phyloP scores from a whole-genome alignment of 2,888 invertebrate genomes.

The Drosophila prolongata region DNA sequence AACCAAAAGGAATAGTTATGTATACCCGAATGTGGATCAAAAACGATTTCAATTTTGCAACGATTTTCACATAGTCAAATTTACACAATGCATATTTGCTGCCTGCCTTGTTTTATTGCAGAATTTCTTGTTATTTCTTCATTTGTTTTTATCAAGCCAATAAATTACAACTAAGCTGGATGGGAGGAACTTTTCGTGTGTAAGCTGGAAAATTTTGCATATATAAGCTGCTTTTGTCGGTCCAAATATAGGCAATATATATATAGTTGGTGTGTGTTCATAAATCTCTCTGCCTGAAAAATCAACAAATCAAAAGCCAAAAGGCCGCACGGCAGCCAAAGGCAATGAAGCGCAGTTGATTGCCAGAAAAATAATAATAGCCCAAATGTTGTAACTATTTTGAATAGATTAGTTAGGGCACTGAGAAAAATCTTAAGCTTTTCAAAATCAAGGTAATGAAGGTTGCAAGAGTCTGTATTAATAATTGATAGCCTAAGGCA shows the following conservation, averaged over 20 bases:
- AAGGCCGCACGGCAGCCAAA: conserved; percentile 23
- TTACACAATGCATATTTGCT: conserved; percentile 50
- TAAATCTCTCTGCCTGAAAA: conserved; percentile 49
- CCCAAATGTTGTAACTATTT: conserved; percentile 1
- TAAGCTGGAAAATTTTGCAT: conserved; percentile 69
- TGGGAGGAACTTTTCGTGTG: conserved; percentile 40
- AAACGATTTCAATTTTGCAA: conserved; percentile 61
- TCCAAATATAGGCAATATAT: conserved; percentile 54
- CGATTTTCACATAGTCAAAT: conserved; percentile 67
- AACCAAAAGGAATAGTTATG: conserved; percentile 38
- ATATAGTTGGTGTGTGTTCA: conserved; percentile 30
- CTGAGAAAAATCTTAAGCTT: not conserved
- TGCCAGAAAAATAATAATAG: conserved; percentile 49
- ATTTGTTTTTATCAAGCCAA: conserved; percentile 67
- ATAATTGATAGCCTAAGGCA: no score
- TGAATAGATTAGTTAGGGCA: not conserved
- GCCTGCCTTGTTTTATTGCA: conserved; percentile 45
- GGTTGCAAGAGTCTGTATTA: no score
- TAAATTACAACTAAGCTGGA: conserved; percentile 63
- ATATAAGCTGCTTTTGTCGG: conserved; percentile 72
- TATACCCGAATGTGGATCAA: not conserved
- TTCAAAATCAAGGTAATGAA: no score
- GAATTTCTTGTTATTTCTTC: conserved; percentile 66
- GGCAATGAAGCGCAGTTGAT: conserved; percentile 66
- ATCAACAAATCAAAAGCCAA: conserved; percentile 65